These are phyloP conservation scores for Aradus depressus DNA, from an alignment of 2,888 invertebrate genomes.

Conservation along the genomic window DNA sequence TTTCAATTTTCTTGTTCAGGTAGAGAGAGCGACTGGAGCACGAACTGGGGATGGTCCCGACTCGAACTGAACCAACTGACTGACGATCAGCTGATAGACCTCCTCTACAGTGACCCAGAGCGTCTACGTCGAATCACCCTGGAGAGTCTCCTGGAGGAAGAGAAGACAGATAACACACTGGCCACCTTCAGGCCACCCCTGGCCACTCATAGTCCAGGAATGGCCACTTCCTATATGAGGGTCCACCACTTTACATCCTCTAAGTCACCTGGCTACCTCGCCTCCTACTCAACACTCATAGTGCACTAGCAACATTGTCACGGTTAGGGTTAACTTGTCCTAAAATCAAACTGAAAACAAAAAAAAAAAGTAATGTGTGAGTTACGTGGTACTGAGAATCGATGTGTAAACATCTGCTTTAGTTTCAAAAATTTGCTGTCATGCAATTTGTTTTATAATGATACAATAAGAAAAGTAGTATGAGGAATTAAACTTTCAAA, in stretches of 20 bases:
- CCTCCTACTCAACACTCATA: neutral
- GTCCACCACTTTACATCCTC: slow-evolving; percentile 5
- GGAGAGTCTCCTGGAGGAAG: neutral
- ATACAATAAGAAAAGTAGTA: too few species aligned
- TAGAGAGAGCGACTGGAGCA: slow-evolving; percentile 1
- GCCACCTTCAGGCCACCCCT: slow-evolving; percentile 1
- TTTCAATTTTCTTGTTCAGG: neutral
- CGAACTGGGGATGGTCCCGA: slow-evolving; percentile 5
- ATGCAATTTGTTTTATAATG: too few species aligned
- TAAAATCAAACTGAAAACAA: too few species aligned
- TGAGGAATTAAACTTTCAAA: too few species aligned
- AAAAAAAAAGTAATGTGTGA: too few species aligned
- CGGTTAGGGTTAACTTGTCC: too few species aligned
- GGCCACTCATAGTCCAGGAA: neutral
- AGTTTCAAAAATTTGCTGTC: too few species aligned
- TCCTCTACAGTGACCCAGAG: slow-evolving; percentile 12
- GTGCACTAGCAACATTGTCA: slow-evolving; percentile 2
- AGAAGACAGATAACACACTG: neutral
- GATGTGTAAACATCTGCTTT: too few species aligned
- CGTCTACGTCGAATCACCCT: neutral
- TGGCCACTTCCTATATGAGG: slow-evolving; percentile 9
- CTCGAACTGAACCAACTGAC: neutral
- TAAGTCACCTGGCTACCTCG: neutral
- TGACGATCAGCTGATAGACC: slow-evolving; percentile 10
- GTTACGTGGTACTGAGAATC: too few species aligned